Percentiles rank a stretch among this genome's conserved stretches.
These are phyloP conservation scores for Microtus oregoni DNA, from an alignment of 2,113 vertebrate species.

Conservation along the genomic window DNA sequence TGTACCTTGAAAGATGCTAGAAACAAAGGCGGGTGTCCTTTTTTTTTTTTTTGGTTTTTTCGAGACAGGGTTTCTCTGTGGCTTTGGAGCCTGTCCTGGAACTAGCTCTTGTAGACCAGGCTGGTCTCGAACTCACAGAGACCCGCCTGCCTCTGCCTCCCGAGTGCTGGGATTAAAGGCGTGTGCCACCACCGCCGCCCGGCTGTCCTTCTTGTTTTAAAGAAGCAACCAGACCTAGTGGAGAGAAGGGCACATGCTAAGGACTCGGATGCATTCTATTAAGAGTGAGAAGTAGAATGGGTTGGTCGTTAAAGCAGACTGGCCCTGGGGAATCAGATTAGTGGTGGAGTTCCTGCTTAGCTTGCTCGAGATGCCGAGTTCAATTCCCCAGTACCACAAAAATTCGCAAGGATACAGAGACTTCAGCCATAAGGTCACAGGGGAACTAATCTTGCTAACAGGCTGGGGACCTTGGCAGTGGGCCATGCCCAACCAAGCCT, in stretches of 20 bases:
- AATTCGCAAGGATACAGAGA: neutral
- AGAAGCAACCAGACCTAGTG: neutral
- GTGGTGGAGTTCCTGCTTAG: neutral
- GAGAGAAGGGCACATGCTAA: neutral
- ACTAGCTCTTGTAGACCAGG: no score
- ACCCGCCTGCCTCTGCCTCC: no score
- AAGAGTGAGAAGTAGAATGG: neutral
- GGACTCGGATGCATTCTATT: neutral
- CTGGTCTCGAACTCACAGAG: no score
- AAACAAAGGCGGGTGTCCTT: neutral
- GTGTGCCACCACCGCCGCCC: no score
- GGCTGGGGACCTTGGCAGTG: neutral
- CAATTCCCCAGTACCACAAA: neutral
- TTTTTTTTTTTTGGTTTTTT: neutral
- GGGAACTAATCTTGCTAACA: neutral
- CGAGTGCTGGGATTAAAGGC: no score
- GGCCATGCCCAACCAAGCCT: neutral
- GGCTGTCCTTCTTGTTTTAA: neutral
- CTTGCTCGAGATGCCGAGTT: neutral
- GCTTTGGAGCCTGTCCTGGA: no score
- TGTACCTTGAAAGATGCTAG: slow-evolving; percentile 6
- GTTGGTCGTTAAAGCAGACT: neutral
- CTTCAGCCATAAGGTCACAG: neutral
- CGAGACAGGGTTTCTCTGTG: no score
- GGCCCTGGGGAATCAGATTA: neutral